phyloP scores from a whole-genome alignment of 2,113 vertebrate species.

The Heterochromis multidens region DNA sequence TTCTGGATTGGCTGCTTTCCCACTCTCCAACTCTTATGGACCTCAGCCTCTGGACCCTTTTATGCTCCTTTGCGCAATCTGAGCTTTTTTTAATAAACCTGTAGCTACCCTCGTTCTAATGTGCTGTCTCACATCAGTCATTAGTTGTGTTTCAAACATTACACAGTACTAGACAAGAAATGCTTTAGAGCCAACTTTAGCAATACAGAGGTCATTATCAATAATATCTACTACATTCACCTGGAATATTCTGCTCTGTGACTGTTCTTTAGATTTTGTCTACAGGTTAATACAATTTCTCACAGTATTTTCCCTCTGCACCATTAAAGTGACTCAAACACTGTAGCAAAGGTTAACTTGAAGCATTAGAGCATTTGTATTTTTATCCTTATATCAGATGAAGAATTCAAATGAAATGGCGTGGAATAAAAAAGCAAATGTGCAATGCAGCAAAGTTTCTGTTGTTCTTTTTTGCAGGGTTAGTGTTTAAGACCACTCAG shows the following conservation, averaged over 20 bases:
- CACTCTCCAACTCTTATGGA: neutral
- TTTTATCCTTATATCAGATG: neutral
- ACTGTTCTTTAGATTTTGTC: neutral
- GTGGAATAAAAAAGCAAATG: constrained; percentile 18
- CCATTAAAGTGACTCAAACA: neutral
- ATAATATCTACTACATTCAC: neutral
- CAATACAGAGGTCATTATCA: too few species aligned
- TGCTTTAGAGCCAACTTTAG: too few species aligned
- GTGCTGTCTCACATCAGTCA: neutral
- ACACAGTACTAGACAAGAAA: neutral
- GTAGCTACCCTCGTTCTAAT: neutral
- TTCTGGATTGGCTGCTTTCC: neutral
- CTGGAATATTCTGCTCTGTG: neutral
- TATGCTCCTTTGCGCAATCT: neutral
- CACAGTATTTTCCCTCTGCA: neutral
- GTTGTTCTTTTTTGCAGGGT: neutral
- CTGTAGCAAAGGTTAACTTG: neutral
- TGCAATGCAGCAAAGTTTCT: neutral
- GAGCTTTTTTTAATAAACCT: neutral
- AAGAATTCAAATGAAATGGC: constrained; percentile 26
- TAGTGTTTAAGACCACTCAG: neutral
- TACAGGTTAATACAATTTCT: neutral
- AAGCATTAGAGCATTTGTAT: neutral
- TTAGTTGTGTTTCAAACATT: neutral
- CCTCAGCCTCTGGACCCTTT: neutral